Percentiles rank a stretch among this genome's conserved stretches.
Conservation (phyloP, 2,888 invertebrate genomes). For the Tenthredo scrophulariae region DNA sequence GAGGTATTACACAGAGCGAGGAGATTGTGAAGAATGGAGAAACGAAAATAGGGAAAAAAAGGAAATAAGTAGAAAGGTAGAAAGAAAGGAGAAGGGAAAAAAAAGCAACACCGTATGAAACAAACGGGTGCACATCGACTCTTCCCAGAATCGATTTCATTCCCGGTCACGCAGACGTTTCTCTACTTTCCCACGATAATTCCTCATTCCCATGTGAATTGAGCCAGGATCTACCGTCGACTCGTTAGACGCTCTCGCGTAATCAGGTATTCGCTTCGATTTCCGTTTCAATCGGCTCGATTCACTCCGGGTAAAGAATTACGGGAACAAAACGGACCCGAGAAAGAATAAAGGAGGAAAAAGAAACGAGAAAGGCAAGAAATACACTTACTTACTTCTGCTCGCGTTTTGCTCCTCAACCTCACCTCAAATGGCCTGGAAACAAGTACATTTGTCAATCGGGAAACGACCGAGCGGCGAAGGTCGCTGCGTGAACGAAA, state of each 20-base stretch:
- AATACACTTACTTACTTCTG: constrained; percentile 20
- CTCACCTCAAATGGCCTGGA: constrained; percentile 37
- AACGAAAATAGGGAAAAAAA: constrained; percentile 5
- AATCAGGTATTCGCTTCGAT: constrained; percentile 64
- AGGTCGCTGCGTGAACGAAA: constrained; percentile 8
- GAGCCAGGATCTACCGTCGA: not conserved
- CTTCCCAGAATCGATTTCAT: constrained; percentile 40
- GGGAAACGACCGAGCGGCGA: constrained; percentile 15
- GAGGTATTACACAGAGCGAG: not conserved
- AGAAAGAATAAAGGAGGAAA: not conserved
- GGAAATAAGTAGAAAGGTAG: not conserved
- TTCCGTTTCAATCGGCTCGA: constrained; percentile 65
- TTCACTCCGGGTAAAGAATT: constrained; percentile 8
- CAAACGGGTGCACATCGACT: constrained; percentile 17
- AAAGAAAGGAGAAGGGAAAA: not conserved
- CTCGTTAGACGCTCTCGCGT: constrained; percentile 35
- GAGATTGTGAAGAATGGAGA: constrained; percentile 29
- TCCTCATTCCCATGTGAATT: constrained; percentile 34
- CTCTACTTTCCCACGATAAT: constrained; percentile 33
- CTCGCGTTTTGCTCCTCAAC: constrained; percentile 34
- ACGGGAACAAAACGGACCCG: not conserved
- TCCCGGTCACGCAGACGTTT: constrained; percentile 37
- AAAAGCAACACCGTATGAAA: not conserved
- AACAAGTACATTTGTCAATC: constrained; percentile 45
- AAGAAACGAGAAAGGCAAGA: not conserved